Evolutionary conservation across 2,888 invertebrate species (phyloP).

Genomic region (Euzetes globulus): DNA sequence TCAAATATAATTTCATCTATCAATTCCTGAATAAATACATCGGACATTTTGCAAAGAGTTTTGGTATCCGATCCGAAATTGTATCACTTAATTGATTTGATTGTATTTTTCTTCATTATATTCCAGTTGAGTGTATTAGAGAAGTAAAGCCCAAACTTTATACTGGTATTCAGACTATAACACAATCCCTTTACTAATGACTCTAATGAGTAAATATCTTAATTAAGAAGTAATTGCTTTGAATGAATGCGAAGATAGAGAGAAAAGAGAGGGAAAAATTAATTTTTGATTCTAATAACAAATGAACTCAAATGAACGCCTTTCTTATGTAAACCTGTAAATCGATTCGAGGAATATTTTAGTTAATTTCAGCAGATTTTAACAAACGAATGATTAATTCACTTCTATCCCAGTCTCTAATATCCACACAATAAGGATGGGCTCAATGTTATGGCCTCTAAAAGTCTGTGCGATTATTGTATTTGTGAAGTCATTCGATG

Average conservation of each 20-base stretch:
- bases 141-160: no score
- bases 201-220: conserved; percentile 4
- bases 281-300: background rate
- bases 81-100: background rate
- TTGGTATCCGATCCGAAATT: background rate
- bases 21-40: no score
- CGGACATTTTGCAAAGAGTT: no score
- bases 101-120: background rate
- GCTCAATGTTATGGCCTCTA: conserved; percentile 1
- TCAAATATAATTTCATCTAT: no score
- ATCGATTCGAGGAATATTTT: background rate
- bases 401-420: background rate
- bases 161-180: background rate
- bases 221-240: conserved; percentile 1
- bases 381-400: conserved; percentile 4
- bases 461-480: background rate
- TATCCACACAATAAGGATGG: background rate
- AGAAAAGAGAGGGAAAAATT: background rate
- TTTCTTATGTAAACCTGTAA: background rate
- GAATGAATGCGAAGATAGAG: background rate
- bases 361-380: no score
- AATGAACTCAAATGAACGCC: background rate
- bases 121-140: background rate
- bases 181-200: background rate
- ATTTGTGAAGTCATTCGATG: background rate